These are phyloP conservation scores for Aphaenogaster rudis DNA, from an alignment of 1,140 invertebrate species.

Conservation along the genomic window DNA sequence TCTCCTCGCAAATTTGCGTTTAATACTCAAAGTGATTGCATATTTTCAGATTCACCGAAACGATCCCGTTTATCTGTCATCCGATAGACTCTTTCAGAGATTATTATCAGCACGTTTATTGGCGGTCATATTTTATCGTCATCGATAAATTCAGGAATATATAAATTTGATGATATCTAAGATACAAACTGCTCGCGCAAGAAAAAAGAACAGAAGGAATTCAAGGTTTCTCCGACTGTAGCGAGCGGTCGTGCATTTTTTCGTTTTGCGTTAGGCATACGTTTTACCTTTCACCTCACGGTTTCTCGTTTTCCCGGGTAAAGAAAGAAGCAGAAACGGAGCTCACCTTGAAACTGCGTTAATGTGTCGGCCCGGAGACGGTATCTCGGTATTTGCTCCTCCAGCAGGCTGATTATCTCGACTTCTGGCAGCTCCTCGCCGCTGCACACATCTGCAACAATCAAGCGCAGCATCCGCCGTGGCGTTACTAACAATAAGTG, in stretches of 20 bases:
- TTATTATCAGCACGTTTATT: not conserved
- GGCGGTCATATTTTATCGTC: not conserved
- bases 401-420: conserved; percentile 97
- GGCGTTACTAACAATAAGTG: conserved; percentile 46
- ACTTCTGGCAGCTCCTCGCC: conserved; percentile 95
- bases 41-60: not conserved
- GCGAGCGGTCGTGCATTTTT: not conserved
- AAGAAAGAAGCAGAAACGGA: not conserved
- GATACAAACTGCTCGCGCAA: not conserved
- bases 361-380: conserved; percentile 97
- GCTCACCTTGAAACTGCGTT: conserved; percentile 96
- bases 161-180: not conserved
- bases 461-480: conserved; percentile 51
- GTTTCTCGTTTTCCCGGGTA: not conserved
- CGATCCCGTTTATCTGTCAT: not conserved
- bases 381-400: conserved; percentile 98
- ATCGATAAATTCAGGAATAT: conserved; percentile 5
- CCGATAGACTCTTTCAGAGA: not conserved
- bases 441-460: conserved; percentile 93
- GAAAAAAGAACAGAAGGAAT: not conserved
- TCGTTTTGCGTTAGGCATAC: not conserved
- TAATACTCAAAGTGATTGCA: not conserved
- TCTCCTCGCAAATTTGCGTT: not conserved
- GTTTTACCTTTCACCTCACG: not conserved
- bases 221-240: not conserved